A percentile compares a stretch with the other conserved stretches of the same genome.
phyloP scores from a whole-genome alignment of 2,113 vertebrate species.

The Ciconia stormi region DNA sequence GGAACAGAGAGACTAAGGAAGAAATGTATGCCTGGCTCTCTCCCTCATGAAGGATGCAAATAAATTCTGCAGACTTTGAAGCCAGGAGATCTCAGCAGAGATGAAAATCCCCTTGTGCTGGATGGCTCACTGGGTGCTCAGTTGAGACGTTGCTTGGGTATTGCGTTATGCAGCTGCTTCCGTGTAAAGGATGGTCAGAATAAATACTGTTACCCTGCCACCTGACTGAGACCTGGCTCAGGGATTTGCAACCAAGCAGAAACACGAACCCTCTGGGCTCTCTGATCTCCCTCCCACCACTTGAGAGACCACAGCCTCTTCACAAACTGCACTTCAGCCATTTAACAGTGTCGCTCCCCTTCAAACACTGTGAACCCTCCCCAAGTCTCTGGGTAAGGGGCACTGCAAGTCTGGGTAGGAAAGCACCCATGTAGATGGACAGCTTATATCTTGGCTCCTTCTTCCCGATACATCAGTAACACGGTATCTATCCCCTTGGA shows the following conservation, averaged over 20 bases:
- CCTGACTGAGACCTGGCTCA: not conserved
- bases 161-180: not conserved
- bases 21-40: not conserved
- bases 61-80: not conserved
- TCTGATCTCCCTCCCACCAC: not conserved
- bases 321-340: not conserved
- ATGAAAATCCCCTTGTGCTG: not conserved
- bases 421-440: not conserved
- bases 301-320: accelerated
- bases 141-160: not conserved
- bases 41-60: conserved; percentile 4
- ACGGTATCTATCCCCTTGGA: accelerated
- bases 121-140: not conserved
- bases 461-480: not conserved
- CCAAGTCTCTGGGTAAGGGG: accelerated
- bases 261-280: not conserved
- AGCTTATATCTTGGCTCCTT: accelerated
- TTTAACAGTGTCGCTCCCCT: not conserved
- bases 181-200: not conserved
- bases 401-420: accelerated
- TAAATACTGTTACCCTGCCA: not conserved
- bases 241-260: not conserved
- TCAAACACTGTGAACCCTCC: accelerated
- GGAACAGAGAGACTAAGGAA: not conserved
- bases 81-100: not conserved